Base-by-base conservation (phyloP, 2,888 invertebrate species). In the Eumacrocentrus americanus region DNA sequence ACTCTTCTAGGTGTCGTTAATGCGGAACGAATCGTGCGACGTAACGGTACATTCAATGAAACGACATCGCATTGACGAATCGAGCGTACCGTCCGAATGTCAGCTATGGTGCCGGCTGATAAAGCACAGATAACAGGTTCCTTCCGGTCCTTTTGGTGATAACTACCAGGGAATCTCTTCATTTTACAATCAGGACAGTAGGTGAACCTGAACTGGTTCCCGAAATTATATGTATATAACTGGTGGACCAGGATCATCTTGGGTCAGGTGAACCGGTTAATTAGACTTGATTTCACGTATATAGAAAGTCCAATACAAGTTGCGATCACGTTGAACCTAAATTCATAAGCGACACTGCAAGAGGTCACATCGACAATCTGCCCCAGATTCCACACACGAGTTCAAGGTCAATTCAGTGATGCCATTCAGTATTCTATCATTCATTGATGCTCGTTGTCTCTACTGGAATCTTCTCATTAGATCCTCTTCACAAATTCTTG, bases 11-110 rank as follows among this genome's bases (percentile, higher is more conserved):
- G 51, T 51, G 22, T 37, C 37, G 37, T 51, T 35, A 38, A 73
- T 72, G 70, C 73, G 69, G 67, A 72, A 73, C 72, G 67, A 67
- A 74, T 73, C 68, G 25, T 42, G 70, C 65, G 65, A 61, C 62
- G 51, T 71, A 76, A 75, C 76, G 73, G 76, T 73, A 72, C 69
- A 73, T 72, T 57, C 69, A 64, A 70, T 70, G 63, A 50, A 58
- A 48, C 37, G 37, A 58, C 38, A 58, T 48, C 38, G 23, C 20
- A 29, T 48, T 23, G n/a, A 51, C 12, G 20, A 35, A 22, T 34
- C 35, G 12, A 20, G 37, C 34, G 20, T 35, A n/a, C n/a, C n/a
- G n/a, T n/a, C n/a, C n/a, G n/a, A n/a, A n/a, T n/a, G n/a, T n/a
- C n/a, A n/a, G n/a, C n/a, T n/a, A n/a, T n/a, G n/a, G n/a, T n/a